These are phyloP conservation scores for Dendrophyllia cribrosa DNA, from an alignment of 64 coral and sea anemone species.

Conservation along the genomic window DNA sequence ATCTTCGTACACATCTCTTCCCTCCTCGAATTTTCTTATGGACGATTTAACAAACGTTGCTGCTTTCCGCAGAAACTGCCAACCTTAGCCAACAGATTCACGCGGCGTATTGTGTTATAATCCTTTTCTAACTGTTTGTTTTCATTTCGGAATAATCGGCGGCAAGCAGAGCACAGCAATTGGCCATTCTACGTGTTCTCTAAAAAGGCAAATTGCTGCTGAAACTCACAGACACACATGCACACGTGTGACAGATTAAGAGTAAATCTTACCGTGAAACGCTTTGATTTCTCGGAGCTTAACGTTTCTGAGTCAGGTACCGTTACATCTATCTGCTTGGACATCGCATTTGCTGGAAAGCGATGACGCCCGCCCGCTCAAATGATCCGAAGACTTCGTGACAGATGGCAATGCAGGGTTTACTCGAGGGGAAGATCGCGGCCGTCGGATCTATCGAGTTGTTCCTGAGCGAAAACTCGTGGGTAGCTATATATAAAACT, in stretches of 20 bases:
- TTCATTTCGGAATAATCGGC: slow-evolving; percentile 5
- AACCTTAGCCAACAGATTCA: background rate
- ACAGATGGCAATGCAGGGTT: slow-evolving; percentile 6
- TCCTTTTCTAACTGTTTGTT: slow-evolving; percentile 15
- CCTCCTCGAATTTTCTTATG: too few species aligned
- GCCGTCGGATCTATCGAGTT: background rate
- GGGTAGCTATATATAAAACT: background rate
- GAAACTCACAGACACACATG: background rate
- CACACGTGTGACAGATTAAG: background rate
- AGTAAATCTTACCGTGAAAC: slow-evolving; percentile 73
- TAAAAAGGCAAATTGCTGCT: background rate
- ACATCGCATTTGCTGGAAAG: slow-evolving; percentile 53
- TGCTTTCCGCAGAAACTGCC: background rate
- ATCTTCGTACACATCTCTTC: too few species aligned
- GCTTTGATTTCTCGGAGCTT: slow-evolving; percentile 83
- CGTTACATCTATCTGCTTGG: slow-evolving; percentile 80
- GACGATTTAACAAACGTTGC: too few species aligned
- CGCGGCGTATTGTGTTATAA: background rate
- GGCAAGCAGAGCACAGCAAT: background rate
- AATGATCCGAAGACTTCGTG: slow-evolving; percentile 24
- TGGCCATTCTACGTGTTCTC: background rate
- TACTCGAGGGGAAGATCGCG: slow-evolving; percentile 1
- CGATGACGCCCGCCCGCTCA: background rate
- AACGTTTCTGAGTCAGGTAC: slow-evolving; percentile 91
- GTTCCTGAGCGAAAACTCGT: background rate